Percentiles rank a stretch among this genome's conserved stretches.
Evolutionary conservation across 2,888 invertebrate genomes (phyloP).

Genomic region (Zele albiditarsus): DNA sequence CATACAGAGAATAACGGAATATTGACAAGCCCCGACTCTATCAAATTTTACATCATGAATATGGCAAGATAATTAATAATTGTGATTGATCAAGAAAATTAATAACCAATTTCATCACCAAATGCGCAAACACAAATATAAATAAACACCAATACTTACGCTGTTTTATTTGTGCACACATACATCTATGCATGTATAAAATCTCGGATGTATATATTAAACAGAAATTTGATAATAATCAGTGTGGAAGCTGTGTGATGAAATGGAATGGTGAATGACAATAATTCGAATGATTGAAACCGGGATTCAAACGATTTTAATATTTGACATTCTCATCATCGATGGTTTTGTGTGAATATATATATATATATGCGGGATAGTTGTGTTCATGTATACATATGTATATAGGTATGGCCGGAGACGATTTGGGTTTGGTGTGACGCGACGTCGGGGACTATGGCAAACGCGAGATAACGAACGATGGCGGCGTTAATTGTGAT

Average conservation of each 20-base stretch:
- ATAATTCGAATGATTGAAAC: conserved; percentile 13
- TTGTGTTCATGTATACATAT: background rate
- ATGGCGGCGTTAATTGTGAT: conserved; percentile 60
- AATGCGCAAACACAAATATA: background rate
- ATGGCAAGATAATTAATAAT: background rate
- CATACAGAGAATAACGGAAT: background rate
- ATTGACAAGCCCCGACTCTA: background rate
- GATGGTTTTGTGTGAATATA: background rate
- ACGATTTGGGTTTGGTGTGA: conserved; percentile 40
- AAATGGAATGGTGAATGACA: background rate
- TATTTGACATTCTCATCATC: conserved; percentile 30
- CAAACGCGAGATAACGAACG: conserved; percentile 44
- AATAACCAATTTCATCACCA: background rate
- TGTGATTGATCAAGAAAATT: background rate
- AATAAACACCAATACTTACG: too few species aligned
- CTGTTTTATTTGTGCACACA: too few species aligned
- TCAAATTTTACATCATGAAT: background rate
- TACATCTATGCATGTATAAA: background rate
- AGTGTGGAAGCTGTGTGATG: background rate
- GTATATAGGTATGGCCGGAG: conserved; percentile 19
- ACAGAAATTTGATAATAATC: background rate
- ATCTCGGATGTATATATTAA: background rate
- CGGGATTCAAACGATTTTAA: conserved; percentile 28
- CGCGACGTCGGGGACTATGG: conserved; percentile 30
- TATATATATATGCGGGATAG: conserved; percentile 13